Conservation (phyloP, 2,113 vertebrate species). For the Alosa alosa region DNA sequence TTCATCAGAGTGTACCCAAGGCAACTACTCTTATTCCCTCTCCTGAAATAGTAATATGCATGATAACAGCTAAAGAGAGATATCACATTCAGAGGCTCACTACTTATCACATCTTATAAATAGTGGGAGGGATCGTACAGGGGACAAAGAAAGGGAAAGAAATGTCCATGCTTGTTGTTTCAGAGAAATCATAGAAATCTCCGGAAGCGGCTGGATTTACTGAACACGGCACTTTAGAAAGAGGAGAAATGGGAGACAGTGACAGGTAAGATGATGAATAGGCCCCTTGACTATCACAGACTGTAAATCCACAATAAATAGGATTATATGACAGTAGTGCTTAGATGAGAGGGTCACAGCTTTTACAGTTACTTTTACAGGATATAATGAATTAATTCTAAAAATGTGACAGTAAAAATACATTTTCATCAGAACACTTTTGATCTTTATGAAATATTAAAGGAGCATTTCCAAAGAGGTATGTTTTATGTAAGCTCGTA, state of each 20-base stretch:
- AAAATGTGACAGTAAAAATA: neutral
- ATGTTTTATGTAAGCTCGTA: neutral
- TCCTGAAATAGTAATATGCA: neutral
- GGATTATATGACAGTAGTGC: neutral
- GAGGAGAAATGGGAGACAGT: neutral
- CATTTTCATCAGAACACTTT: neutral
- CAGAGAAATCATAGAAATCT: neutral
- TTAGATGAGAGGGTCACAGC: conserved; percentile 15
- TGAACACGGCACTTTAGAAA: neutral
- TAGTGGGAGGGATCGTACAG: neutral
- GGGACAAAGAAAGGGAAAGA: neutral
- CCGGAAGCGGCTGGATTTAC: neutral
- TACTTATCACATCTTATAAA: neutral
- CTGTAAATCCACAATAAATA: conserved; percentile 26
- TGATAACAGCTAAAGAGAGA: neutral
- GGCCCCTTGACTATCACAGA: neutral
- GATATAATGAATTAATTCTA: neutral
- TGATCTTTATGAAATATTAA: neutral
- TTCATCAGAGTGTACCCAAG: conserved; percentile 7
- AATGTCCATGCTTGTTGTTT: neutral
- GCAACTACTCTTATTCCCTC: neutral
- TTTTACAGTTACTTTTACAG: neutral
- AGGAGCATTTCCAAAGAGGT: neutral
- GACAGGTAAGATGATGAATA: neutral
- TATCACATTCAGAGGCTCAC: neutral